Percentiles rank a stretch among this genome's conserved stretches.
These are phyloP conservation scores for Donacobius atricapilla DNA, from an alignment of 2,113 vertebrate species.

Conservation along the genomic window DNA sequence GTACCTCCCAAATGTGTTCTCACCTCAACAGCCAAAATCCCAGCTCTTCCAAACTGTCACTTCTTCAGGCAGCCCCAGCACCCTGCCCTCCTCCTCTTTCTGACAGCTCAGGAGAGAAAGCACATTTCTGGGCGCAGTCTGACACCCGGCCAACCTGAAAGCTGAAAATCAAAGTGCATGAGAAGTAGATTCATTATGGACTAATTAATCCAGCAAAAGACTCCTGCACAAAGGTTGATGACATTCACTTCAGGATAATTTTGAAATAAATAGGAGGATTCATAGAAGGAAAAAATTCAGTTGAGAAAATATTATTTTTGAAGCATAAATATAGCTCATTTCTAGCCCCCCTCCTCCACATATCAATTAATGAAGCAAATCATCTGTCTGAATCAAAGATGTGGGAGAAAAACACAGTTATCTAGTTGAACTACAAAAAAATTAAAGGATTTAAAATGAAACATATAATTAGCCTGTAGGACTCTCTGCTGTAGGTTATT, in stretches of 20 bases:
- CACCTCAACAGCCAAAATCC: not conserved
- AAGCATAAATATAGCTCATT: constrained; percentile 43
- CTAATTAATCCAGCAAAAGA: constrained; percentile 39
- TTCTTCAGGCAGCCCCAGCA: not conserved
- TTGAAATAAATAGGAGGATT: constrained; percentile 38
- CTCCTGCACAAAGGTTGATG: constrained; percentile 44
- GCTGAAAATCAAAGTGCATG: not conserved
- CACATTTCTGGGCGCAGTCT: not conserved
- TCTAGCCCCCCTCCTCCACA: constrained; percentile 50
- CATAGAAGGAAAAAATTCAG: not conserved
- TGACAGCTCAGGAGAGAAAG: not conserved
- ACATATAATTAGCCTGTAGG: constrained; percentile 67
- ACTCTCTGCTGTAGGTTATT: constrained; percentile 64
- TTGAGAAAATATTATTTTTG: not conserved
- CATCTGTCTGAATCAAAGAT: constrained; percentile 65
- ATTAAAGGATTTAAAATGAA: constrained; percentile 58
- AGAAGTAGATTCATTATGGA: constrained; percentile 12
- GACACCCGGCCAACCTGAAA: not conserved
- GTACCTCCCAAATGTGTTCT: not conserved
- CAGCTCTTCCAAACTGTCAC: not conserved
- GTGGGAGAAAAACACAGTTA: constrained; percentile 62
- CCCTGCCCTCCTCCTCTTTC: not conserved
- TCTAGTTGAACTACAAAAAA: constrained; percentile 67
- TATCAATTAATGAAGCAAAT: constrained; percentile 62
- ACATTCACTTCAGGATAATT: constrained; percentile 41